Evolutionary conservation across 2,113 vertebrate genomes (phyloP).

Genomic region (Eulemur macaco): DNA sequence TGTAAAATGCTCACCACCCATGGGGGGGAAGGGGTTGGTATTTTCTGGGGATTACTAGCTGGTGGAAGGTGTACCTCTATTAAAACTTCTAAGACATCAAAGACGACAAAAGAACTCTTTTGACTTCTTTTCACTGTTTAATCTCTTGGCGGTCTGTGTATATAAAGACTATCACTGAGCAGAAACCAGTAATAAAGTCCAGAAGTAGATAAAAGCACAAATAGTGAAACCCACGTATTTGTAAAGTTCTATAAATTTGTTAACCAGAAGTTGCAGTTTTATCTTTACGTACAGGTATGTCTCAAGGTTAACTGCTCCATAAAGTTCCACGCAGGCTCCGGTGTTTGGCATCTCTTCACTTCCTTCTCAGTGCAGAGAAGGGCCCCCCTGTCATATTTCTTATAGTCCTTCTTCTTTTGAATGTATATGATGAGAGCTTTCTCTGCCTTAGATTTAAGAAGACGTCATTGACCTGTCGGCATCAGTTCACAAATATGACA

Average conservation of each 20-base stretch:
- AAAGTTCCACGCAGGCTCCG: slow-evolving; percentile 69
- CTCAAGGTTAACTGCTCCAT: slow-evolving; percentile 86
- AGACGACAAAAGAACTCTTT: slow-evolving; percentile 66
- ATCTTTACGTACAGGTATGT: slow-evolving; percentile 84
- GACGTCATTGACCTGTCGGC: neutral
- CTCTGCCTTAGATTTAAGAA: slow-evolving; percentile 55
- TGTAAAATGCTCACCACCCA: slow-evolving; percentile 55
- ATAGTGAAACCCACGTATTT: slow-evolving; percentile 79
- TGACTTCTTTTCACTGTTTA: slow-evolving; percentile 67
- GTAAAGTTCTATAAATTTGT: slow-evolving; percentile 83
- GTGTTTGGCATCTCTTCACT: slow-evolving; percentile 73
- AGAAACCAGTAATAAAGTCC: slow-evolving; percentile 84
- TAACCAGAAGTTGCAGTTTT: slow-evolving; percentile 78
- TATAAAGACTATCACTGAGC: slow-evolving; percentile 76
- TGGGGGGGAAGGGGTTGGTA: neutral
- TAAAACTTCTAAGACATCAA: slow-evolving; percentile 71
- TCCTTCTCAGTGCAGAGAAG: slow-evolving; percentile 79
- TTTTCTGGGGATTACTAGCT: slow-evolving; percentile 24
- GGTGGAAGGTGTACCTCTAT: slow-evolving; percentile 5
- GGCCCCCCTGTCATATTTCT: slow-evolving; percentile 77
- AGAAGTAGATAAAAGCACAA: slow-evolving; percentile 82
- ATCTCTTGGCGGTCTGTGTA: slow-evolving; percentile 62
- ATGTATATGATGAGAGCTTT: neutral
- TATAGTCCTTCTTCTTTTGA: slow-evolving; percentile 62
- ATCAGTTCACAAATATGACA: neutral